Conservation (phyloP, 2,113 vertebrate species). For the Solea senegalensis region DNA sequence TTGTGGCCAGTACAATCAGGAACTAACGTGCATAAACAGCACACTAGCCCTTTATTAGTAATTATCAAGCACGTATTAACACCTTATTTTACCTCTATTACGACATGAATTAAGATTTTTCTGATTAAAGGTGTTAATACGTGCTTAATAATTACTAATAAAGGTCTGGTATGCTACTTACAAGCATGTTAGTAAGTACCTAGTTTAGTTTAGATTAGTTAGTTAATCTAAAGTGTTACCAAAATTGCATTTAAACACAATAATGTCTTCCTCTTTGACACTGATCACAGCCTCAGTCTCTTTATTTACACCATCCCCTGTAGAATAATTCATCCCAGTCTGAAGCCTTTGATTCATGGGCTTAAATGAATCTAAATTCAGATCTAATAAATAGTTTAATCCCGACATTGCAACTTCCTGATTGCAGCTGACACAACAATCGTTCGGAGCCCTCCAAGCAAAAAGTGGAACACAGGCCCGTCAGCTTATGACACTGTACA, state of each 20-base stretch:
- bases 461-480: conserved; percentile 26
- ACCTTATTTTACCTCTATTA: no score
- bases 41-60: no score
- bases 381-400: conserved; percentile 54
- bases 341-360: conserved; percentile 55
- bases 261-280: conserved; percentile 10
- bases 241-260: conserved; percentile 24
- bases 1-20: no score
- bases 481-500: conserved; percentile 11
- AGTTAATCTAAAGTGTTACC: no score
- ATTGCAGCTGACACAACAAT: conserved; percentile 48
- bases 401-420: conserved; percentile 22
- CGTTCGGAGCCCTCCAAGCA: conserved; percentile 31
- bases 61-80: no score
- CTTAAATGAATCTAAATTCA: conserved; percentile 54
- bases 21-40: no score
- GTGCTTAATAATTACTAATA: no score
- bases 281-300: conserved; percentile 35
- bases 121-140: no score
- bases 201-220: no score
- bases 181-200: no score
- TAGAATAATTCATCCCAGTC: conserved; percentile 38
- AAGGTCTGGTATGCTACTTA: no score
- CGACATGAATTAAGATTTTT: no score
- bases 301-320: conserved; percentile 44